Evolutionary conservation across 2,797 vertebrate genomes (phyloP), one percentile per base, ranked within the genome.

Genomic region (Zonotrichia albicollis): DNA sequence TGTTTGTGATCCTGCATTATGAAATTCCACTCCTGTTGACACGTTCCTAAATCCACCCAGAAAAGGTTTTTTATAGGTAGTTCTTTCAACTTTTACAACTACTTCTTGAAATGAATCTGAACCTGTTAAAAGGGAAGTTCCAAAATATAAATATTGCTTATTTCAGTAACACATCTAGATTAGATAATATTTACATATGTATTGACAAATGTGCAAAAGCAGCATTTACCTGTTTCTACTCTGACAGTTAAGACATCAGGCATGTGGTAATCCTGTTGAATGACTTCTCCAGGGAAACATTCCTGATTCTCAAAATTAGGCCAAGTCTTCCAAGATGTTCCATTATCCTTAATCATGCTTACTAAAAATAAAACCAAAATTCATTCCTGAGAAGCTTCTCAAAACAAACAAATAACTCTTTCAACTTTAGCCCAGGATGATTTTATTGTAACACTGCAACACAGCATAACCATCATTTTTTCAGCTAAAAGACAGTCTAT

Each of bases 1-100:
- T 1, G 99, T 99, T 97, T 99, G 99, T 64, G 98, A 98, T 51
- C 98, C 98, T 46, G 98, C 98, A 70, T 99, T 98, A 93, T 99
- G 98, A 95, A 98, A 99, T 97, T 99, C 98, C 11, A 57, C 67
- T 79, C 98, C 98, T 14, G 98, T 99, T 94, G 97, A 29, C 40
- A 88, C 96, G 93, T 99, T 98, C 77, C 97, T 98, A 98, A 98
- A 99, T 91, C 99, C 99, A 43, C 99, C 99, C 91, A 99, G 97
- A 97, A 99, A 99, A 19, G 98, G 96, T 84, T 99, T 99, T 71
- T 90, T 95, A 88, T 96, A 98, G 45, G 94, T 96, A 81, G 97
- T 92, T 73, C 98, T 98, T 97, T 98, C 97, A 25, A 99, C 98
- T 97, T 99, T 98, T 85, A 99, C 98, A 94, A 97, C 91, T 93